These are phyloP conservation scores for Helarctos malayanus DNA, from an alignment of 2,797 vertebrate genomes.

Conservation along the genomic window DNA sequence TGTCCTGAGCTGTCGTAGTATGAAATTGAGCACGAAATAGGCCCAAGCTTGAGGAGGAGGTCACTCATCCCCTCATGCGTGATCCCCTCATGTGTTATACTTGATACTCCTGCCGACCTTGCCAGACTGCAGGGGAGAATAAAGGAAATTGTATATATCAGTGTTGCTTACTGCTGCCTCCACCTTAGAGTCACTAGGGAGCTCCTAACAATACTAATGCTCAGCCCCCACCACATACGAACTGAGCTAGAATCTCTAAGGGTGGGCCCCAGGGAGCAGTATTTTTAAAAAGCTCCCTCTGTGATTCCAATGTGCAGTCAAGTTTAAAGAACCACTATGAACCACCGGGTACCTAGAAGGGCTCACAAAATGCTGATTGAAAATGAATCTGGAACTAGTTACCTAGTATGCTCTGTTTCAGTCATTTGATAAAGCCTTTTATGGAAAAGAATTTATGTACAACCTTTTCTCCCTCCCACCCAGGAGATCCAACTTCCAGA, in stretches of 20 bases:
- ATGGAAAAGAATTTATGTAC: slow-evolving; percentile 43
- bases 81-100: not conserved
- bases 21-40: not conserved
- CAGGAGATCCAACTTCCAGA: slow-evolving; percentile 24
- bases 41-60: not conserved
- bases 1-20: not conserved
- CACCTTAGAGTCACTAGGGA: not conserved
- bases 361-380: not conserved
- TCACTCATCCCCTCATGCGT: not conserved
- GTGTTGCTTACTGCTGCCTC: not conserved
- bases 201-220: not conserved
- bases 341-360: not conserved
- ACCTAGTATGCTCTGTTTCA: not conserved
- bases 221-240: not conserved
- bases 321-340: not conserved
- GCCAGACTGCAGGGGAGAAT: not conserved
- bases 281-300: not conserved
- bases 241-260: not conserved
- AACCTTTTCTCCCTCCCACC: slow-evolving; percentile 34
- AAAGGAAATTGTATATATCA: not conserved
- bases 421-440: slow-evolving; percentile 33
- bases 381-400: slow-evolving; percentile 18
- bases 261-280: not conserved
- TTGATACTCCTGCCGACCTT: not conserved
- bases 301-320: not conserved